Base-by-base conservation (phyloP, 2,888 invertebrate species). In the Ormyrus labotus region DNA sequence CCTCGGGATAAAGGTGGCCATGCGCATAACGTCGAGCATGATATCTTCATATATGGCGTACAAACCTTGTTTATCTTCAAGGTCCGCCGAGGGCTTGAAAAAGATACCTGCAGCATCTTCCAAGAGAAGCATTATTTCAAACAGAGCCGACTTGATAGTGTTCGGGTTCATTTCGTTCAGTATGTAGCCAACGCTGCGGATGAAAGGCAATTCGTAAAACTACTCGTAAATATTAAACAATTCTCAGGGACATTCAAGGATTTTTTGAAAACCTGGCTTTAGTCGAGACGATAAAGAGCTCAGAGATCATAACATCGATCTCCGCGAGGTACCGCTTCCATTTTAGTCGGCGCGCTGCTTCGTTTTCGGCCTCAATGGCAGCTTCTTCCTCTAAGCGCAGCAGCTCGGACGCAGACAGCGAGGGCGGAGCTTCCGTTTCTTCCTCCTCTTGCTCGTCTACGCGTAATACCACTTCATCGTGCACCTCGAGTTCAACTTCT, bases 1-100 rank as follows among this genome's bases (percentile, higher is more conserved):
- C 73, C 96, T 93, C 0, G 93, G 92, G 85, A 97, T 93, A 69
- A 96, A 90, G 6, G 94, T 93, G 11, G 95, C 93, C 92, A 96
- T 96, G 68, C 94, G 92, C 88, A 95, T 95, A 87, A 96, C 95
- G 85, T 97, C 96, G 72, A 95, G 93, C 85, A 97, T 92, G 85
- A 97, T 92, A 19, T 93, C 92, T 85, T 94, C 94, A 47, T 97
- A 91, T 48, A 95, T 92, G 73, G 92, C 92, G 63, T 94, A 93
- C 83, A 97, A 94, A 8, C 96, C 95, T 61, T 92, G 93, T 0
- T 93, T 88, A 85, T 94, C 92, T 45, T 94, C 93, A 69, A 93
- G 86, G 81, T 96, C 94, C 86, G 97, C 91, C 0, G 96, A 94
- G 0, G 97, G 97, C 47, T 93, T 92, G 88, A 95, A 97, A 69